These are phyloP conservation scores for Popillia japonica DNA, from an alignment of 1,140 invertebrate genomes.

Conservation along the genomic window DNA sequence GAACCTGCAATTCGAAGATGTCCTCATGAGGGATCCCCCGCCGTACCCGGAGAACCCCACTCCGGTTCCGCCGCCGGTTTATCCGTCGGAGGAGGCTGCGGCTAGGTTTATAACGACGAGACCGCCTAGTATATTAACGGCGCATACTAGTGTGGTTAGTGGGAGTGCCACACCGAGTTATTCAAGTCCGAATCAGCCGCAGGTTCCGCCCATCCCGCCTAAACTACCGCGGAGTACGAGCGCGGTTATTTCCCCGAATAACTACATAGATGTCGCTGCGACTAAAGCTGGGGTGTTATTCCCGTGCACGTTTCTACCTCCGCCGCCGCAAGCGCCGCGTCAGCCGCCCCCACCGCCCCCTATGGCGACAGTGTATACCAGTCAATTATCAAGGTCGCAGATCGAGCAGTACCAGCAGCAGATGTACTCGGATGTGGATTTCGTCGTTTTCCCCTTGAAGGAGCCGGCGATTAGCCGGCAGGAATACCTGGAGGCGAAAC, in stretches of 20 bases:
- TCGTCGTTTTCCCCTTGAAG: constrained; percentile 88
- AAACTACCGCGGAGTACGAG: constrained; percentile 61
- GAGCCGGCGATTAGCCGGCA: constrained; percentile 88
- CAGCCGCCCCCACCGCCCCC: constrained; percentile 65
- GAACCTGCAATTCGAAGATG: constrained; percentile 51
- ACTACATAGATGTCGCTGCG: constrained; percentile 73
- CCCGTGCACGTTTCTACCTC: constrained; percentile 67
- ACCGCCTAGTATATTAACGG: constrained; percentile 73
- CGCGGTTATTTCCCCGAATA: constrained; percentile 70
- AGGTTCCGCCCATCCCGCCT: constrained; percentile 66
- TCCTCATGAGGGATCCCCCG: constrained; percentile 62
- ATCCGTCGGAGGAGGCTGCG: constrained; percentile 67
- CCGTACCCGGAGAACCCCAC: constrained; percentile 66
- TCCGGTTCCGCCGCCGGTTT: constrained; percentile 54
- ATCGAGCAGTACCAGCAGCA: constrained; percentile 87
- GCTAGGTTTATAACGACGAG: constrained; percentile 73
- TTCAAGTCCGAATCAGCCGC: constrained; percentile 62
- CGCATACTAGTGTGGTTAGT: constrained; percentile 68
- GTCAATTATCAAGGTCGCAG: constrained; percentile 77
- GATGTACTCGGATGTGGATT: constrained; percentile 88
- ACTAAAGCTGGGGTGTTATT: constrained; percentile 66
- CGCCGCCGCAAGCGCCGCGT: constrained; percentile 61
- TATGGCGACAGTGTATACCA: constrained; percentile 69
- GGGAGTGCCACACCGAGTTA: constrained; percentile 64
- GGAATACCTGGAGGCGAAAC: constrained; percentile 87